A percentile compares a stretch with the other conserved stretches of the same genome.
These are phyloP conservation scores for Phania funesta DNA, from an alignment of 2,888 invertebrate species.

Conservation along the genomic window DNA sequence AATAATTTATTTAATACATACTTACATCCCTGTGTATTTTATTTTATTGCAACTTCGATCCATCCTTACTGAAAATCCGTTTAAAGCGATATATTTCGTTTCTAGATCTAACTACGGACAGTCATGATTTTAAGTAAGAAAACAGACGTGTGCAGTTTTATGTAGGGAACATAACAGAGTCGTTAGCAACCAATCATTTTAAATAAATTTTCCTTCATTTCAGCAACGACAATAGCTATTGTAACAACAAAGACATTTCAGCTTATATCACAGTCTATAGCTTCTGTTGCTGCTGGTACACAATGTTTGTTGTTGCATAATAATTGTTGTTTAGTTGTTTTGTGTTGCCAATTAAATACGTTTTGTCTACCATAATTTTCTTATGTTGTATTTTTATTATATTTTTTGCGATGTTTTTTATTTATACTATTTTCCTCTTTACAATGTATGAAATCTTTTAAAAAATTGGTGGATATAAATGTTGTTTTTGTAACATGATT, in stretches of 20 bases:
- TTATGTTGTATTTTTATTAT: neutral
- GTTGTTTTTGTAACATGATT: neutral
- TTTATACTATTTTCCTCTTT: neutral
- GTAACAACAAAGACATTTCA: too few relatives aligned
- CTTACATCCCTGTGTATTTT: too few relatives aligned
- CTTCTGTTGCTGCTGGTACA: constrained; percentile 5
- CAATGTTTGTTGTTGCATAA: neutral
- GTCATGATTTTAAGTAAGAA: too few relatives aligned
- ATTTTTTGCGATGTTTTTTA: neutral
- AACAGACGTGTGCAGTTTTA: too few relatives aligned
- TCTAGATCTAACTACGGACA: too few relatives aligned
- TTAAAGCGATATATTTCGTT: too few relatives aligned
- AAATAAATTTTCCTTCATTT: neutral
- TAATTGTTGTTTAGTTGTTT: neutral
- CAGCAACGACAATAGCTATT: neutral
- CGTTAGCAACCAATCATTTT: too few relatives aligned
- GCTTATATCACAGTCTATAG: constrained; percentile 5
- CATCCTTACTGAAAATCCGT: too few relatives aligned
- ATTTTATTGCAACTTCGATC: too few relatives aligned
- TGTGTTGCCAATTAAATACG: neutral
- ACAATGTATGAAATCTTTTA: neutral
- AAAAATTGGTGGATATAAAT: neutral
- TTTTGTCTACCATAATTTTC: neutral
- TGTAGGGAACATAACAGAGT: too few relatives aligned
- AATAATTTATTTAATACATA: too few relatives aligned